Percentiles rank a stretch among this genome's conserved stretches.
Evolutionary conservation across 2,888 invertebrate genomes (phyloP).

Genomic region (Drosophila dives): DNA sequence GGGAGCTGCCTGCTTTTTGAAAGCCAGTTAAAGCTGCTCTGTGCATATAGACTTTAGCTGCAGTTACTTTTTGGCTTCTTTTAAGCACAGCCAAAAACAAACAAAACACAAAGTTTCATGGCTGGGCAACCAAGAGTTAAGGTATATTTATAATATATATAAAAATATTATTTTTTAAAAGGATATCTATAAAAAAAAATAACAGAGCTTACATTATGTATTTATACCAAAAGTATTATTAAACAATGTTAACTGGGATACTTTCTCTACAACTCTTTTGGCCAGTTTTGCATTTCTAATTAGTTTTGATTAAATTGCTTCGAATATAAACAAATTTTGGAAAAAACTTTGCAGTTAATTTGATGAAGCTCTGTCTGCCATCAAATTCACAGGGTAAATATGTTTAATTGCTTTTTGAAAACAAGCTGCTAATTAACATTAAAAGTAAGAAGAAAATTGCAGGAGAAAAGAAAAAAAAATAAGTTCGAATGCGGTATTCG

Average conservation of each 20-base stretch:
- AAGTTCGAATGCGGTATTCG: background rate
- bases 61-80: slow-evolving; percentile 12
- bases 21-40: slow-evolving; percentile 17
- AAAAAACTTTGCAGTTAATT: slow-evolving; percentile 6
- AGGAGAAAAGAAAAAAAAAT: background rate
- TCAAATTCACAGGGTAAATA: slow-evolving; percentile 5
- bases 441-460: background rate
- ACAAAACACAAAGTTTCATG: background rate
- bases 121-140: background rate
- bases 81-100: slow-evolving; percentile 5
- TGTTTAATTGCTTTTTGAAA: slow-evolving; percentile 6
- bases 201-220: background rate
- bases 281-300: background rate
- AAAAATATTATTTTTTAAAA: background rate
- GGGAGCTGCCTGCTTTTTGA: background rate
- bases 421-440: background rate
- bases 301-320: slow-evolving; percentile 17
- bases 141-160: background rate
- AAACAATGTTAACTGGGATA: background rate
- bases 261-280: background rate
- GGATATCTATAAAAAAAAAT: background rate
- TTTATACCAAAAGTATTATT: background rate
- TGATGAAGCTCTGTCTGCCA: slow-evolving; percentile 10
- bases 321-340: background rate
- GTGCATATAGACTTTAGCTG: slow-evolving; percentile 30